Evolutionary conservation across 2,797 vertebrate genomes (phyloP).

Genomic region (Phataginus tetradactyla): DNA sequence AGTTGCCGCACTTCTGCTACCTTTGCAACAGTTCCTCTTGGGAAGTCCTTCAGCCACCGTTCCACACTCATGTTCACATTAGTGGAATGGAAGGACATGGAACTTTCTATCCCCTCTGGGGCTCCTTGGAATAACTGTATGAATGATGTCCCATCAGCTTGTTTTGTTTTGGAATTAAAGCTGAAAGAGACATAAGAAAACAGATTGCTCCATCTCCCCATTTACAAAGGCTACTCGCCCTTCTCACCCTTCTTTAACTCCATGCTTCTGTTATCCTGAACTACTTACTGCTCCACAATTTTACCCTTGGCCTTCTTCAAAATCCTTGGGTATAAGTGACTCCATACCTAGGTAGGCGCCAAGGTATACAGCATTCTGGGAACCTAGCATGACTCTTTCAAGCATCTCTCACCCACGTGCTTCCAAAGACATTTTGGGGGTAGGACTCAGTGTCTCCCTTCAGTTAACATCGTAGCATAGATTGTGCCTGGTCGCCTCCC

Average conservation of each 20-base stretch:
- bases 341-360: background rate
- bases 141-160: background rate
- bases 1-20: background rate
- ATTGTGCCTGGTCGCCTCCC: background rate
- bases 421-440: background rate
- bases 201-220: background rate
- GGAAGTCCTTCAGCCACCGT: background rate
- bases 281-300: background rate
- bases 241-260: background rate
- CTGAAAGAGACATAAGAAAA: conserved; percentile 4
- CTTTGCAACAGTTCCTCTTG: background rate
- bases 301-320: conserved; percentile 18
- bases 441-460: conserved; percentile 1
- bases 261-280: background rate
- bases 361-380: background rate
- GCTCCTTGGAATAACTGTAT: background rate
- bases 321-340: background rate
- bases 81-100: background rate
- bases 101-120: background rate
- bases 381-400: background rate
- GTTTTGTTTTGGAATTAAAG: conserved; percentile 23
- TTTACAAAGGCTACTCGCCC: background rate
- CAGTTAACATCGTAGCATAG: background rate
- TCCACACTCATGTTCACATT: background rate
- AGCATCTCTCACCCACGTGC: background rate